Conservation (phyloP, 2,888 invertebrate genomes). For the Mellilla xanthometata region DNA sequence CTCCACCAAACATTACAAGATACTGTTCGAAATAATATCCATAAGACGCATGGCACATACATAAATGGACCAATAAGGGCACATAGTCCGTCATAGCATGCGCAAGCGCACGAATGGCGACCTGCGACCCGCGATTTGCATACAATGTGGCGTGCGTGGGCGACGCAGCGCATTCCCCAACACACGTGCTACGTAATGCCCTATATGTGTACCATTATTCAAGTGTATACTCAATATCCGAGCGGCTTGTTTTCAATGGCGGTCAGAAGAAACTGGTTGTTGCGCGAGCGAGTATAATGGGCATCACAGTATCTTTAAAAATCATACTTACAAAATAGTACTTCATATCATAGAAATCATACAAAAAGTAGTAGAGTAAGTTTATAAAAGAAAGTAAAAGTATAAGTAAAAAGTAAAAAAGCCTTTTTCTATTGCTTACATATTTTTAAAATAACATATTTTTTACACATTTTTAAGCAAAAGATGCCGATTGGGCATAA, state of each 20-base stretch:
- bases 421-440: no score
- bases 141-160: conserved; percentile 76
- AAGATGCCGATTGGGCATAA: no score
- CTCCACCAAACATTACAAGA: no score
- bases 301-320: no score
- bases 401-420: no score
- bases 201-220: conserved; percentile 28
- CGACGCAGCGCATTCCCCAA: conserved; percentile 55
- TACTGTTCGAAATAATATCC: no score
- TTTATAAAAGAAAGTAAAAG: no score
- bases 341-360: no score
- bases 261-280: conserved; percentile 23
- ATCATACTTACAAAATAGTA: no score
- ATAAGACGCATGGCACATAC: conserved; percentile 4
- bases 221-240: conserved; percentile 23
- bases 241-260: conserved; percentile 21
- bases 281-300: conserved; percentile 6
- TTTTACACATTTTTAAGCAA: no score
- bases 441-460: no score
- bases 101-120: conserved; percentile 55
- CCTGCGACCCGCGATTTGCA: conserved; percentile 80
- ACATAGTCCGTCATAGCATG: conserved; percentile 34
- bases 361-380: no score
- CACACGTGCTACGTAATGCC: conserved; percentile 44
- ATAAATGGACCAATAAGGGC: conserved; percentile 47